Conservation (phyloP, 2,113 vertebrate species). For the Sphaerodactylus townsendi region DNA sequence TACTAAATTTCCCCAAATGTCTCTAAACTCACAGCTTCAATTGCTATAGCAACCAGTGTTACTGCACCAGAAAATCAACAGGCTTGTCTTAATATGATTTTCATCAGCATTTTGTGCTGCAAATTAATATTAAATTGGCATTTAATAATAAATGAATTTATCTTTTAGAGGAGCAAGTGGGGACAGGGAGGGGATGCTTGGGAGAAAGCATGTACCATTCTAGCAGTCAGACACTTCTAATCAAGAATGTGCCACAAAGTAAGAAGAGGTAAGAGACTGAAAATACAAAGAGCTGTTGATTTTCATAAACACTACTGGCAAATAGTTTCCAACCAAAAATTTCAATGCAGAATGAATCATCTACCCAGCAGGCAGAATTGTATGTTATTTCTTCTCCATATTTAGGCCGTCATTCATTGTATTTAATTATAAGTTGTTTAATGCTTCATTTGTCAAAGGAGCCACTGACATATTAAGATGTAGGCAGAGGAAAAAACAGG, state of each 20-base stretch:
- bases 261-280: neutral
- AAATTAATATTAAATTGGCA: slow-evolving; percentile 61
- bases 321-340: slow-evolving; percentile 19
- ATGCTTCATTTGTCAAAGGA: slow-evolving; percentile 1
- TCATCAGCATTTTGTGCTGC: slow-evolving; percentile 49
- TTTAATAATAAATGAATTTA: slow-evolving; percentile 52
- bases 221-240: slow-evolving; percentile 16
- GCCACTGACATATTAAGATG: fast-evolving
- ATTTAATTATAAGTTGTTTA: slow-evolving; percentile 36
- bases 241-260: neutral
- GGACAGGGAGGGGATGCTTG: slow-evolving; percentile 2
- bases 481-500: neutral
- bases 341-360: neutral
- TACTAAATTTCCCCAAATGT: slow-evolving; percentile 6
- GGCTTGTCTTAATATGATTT: slow-evolving; percentile 34
- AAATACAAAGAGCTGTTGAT: neutral
- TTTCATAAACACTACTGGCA: slow-evolving; percentile 17
- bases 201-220: slow-evolving; percentile 33
- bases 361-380: neutral
- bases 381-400: neutral
- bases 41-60: slow-evolving; percentile 52
- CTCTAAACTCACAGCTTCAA: slow-evolving; percentile 10
- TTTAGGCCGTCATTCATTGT: neutral
- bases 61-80: neutral
- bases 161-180: slow-evolving; percentile 25